These are phyloP conservation scores for Biston stratarius DNA, from an alignment of 2,888 invertebrate genomes.

Conservation along the genomic window DNA sequence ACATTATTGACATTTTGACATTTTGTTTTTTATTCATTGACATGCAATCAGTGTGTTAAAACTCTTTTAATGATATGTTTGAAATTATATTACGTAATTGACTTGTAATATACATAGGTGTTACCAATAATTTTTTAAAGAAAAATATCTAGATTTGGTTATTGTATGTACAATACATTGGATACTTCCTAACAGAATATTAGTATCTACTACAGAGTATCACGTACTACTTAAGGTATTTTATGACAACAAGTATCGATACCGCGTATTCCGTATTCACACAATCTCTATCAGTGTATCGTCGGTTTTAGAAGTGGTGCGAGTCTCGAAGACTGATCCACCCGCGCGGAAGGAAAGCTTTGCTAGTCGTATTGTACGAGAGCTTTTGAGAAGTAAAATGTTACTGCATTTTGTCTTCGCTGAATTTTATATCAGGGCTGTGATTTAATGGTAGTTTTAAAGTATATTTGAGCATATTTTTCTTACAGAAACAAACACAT, in stretches of 20 bases:
- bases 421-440: slow-evolving; percentile 23
- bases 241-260: slow-evolving; percentile 3
- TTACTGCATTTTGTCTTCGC: slow-evolving; percentile 36
- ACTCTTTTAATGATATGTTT: too few relatives aligned
- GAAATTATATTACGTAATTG: too few relatives aligned
- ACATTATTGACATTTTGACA: too few relatives aligned
- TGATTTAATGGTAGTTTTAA: slow-evolving; percentile 21
- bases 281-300: slow-evolving; percentile 17
- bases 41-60: too few relatives aligned
- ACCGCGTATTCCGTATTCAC: neutral
- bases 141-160: too few relatives aligned
- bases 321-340: slow-evolving; percentile 27
- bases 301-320: slow-evolving; percentile 29
- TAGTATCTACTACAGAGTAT: neutral
- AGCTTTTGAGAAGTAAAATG: slow-evolving; percentile 33
- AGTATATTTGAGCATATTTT: slow-evolving; percentile 9
- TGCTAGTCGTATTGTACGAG: slow-evolving; percentile 29
- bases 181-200: too few relatives aligned
- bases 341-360: slow-evolving; percentile 36
- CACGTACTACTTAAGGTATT: neutral
- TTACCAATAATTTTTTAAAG: too few relatives aligned
- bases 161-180: too few relatives aligned
- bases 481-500: neutral
- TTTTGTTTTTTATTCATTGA: too few relatives aligned
- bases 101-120: too few relatives aligned